Conservation (phyloP, 2,113 vertebrate species). For the Hoplias malabaricus region DNA sequence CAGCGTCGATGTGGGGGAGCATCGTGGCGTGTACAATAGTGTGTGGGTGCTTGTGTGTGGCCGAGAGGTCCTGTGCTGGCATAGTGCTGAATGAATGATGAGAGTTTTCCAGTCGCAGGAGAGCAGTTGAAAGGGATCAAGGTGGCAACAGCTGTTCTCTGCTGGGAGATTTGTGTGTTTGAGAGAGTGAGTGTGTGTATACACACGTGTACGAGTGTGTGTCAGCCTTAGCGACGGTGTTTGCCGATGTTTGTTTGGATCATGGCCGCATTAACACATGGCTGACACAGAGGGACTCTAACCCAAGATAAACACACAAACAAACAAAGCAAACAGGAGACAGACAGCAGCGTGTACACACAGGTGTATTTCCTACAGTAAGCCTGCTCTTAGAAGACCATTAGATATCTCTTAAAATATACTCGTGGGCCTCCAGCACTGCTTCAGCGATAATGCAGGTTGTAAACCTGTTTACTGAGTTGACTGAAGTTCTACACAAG, state of each 20-base stretch:
- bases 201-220: neutral
- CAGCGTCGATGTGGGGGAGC: slow-evolving; percentile 7
- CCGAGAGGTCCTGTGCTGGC: slow-evolving; percentile 36
- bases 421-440: too few species aligned
- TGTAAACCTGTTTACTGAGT: too few species aligned
- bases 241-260: slow-evolving; percentile 26
- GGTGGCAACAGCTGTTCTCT: slow-evolving; percentile 52
- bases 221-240: neutral
- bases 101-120: slow-evolving; percentile 39
- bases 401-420: too few species aligned
- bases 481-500: too few species aligned
- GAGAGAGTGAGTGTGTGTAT: neutral
- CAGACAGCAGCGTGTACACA: neutral
- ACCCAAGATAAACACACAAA: neutral
- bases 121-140: slow-evolving; percentile 53
- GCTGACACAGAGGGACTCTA: slow-evolving; percentile 16
- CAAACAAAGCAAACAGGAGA: slow-evolving; percentile 11
- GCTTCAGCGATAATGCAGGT: too few species aligned
- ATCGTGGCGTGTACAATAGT: neutral
- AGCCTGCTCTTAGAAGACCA: too few species aligned
- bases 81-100: slow-evolving; percentile 22
- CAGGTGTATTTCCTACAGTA: too few species aligned
- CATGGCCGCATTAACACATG: slow-evolving; percentile 1
- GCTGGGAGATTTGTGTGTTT: slow-evolving; percentile 18
- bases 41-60: slow-evolving; percentile 19